phyloP scores from a whole-genome alignment of 2,888 invertebrate species.

The Polydrusus tereticollis region DNA sequence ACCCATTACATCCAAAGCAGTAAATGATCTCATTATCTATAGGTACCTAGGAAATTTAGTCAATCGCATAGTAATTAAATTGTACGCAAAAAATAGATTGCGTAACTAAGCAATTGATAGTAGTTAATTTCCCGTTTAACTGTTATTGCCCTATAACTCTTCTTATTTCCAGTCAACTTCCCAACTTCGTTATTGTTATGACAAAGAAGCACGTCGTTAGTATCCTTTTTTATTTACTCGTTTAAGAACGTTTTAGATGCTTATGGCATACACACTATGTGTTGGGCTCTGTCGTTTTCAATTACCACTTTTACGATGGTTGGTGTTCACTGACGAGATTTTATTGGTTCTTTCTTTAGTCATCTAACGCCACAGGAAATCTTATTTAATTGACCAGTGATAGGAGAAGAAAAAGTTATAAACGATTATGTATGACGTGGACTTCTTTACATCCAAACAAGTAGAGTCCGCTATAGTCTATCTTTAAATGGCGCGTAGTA shows the following conservation, averaged over 20 bases:
- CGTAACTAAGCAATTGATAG: constrained; percentile 34
- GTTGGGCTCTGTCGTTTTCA: constrained; percentile 41
- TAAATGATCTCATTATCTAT: constrained; percentile 11
- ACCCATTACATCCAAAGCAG: constrained; percentile 10
- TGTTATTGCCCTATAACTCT: constrained; percentile 40
- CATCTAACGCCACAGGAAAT: constrained; percentile 38
- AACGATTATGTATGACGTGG: background rate
- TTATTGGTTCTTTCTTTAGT: constrained; percentile 42
- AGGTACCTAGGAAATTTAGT: background rate
- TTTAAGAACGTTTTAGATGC: constrained; percentile 44
- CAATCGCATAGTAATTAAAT: constrained; percentile 22
- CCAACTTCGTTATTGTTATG: constrained; percentile 34
- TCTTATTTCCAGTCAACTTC: constrained; percentile 20
- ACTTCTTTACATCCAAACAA: background rate
- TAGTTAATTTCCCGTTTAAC: constrained; percentile 39
- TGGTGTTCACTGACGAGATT: constrained; percentile 47
- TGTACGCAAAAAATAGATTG: constrained; percentile 26
- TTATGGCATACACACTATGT: constrained; percentile 29
- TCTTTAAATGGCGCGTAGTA: too few relatives aligned
- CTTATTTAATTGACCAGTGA: constrained; percentile 40
- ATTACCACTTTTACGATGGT: constrained; percentile 44
- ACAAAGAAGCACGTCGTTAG: constrained; percentile 27
- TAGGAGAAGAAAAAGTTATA: constrained; percentile 25
- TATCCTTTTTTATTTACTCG: constrained; percentile 32
- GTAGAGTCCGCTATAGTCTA: too few relatives aligned